These are phyloP conservation scores for Anoplius nigerrimus DNA, from an alignment of 2,888 invertebrate genomes.

Conservation along the genomic window DNA sequence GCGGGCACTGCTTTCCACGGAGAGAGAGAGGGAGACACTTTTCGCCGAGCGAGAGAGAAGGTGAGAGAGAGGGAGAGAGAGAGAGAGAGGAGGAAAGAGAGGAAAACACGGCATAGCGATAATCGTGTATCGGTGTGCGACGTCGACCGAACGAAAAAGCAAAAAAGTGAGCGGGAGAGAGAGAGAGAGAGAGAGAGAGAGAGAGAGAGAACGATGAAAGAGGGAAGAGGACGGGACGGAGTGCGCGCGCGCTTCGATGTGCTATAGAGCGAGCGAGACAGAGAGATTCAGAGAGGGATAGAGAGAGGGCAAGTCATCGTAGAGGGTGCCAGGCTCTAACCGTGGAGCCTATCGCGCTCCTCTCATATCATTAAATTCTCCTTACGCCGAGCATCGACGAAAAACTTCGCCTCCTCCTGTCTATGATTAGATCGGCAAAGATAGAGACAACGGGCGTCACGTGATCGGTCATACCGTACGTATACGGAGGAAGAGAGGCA, in stretches of 20 bases:
- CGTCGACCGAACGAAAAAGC: not conserved
- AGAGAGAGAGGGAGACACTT: too few species aligned
- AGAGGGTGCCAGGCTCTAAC: not conserved
- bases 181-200: not conserved
- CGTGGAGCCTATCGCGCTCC: not conserved
- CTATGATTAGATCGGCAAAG: slow-evolving; percentile 10
- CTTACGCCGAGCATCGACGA: not conserved
- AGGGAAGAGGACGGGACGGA: not conserved
- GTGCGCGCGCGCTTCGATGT: not conserved
- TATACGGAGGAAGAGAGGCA: slow-evolving; percentile 7
- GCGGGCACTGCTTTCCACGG: too few species aligned
- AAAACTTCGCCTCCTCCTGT: slow-evolving; percentile 1
- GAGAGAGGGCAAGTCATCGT: too few species aligned
- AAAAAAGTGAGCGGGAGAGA: slow-evolving; percentile 1
- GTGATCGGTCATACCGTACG: not conserved
- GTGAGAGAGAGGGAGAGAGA: slow-evolving; percentile 10
- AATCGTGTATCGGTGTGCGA: not conserved
- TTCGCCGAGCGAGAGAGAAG: not conserved
- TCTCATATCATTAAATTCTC: slow-evolving; percentile 10
- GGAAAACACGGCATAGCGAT: not conserved
- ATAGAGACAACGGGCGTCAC: slow-evolving; percentile 15
- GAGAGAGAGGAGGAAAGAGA: slow-evolving; percentile 10
- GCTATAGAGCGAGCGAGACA: not conserved
- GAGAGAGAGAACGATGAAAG: not conserved
- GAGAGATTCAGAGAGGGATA: not conserved